Base-by-base conservation (phyloP, 2,113 vertebrate genomes). In the Pomatorhinus ruficollis region DNA sequence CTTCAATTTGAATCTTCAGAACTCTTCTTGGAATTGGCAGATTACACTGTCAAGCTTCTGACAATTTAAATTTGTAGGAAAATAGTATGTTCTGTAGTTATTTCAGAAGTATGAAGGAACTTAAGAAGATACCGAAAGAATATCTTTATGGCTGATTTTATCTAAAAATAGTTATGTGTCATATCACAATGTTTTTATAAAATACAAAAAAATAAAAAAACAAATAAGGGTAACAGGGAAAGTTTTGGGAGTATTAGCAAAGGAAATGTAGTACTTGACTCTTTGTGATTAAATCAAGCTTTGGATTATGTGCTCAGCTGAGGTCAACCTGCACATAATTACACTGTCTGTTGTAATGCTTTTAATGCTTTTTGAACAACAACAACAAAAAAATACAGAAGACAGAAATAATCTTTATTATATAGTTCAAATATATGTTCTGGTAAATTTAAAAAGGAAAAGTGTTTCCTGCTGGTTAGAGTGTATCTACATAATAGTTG, bases 401-500 rank as follows among this genome's bases (percentile, higher is more conserved):
- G 25, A 78, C 27, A 81, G 54, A 84, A 85, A 68, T 91, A 60
- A 61, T 37, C 22, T 74, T 64, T 45, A 15, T 57, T 82, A n/a
- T 7, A 8, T 42, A 18, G 53, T 84, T 89, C 16, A 87, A 94
- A 80, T 93, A 35, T 53, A 52, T 80, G 18, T 63, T 7, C 61
- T 79, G 27, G 63, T 92, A 71, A 77, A 19, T 45, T 45, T 13
- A 20, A 56, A 65, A 37, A 49, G 35, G 40, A 79, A 74, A 80
- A 4, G 1, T 17, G 6, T 87, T 95, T 91, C 69, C 65, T 95
- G 42, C 61, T 90, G 11, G 35, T 65, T 88, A 50, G 49, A 81
- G 24, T 47, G 21, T 79, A 18, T 92, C 74, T 82, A 30, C 80
- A 52, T 97, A 96, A 90, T 83, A 59, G 66, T 56, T 94, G 79